phyloP scores from a whole-genome alignment of 2,888 invertebrate genomes.

The Timema cristinae region DNA sequence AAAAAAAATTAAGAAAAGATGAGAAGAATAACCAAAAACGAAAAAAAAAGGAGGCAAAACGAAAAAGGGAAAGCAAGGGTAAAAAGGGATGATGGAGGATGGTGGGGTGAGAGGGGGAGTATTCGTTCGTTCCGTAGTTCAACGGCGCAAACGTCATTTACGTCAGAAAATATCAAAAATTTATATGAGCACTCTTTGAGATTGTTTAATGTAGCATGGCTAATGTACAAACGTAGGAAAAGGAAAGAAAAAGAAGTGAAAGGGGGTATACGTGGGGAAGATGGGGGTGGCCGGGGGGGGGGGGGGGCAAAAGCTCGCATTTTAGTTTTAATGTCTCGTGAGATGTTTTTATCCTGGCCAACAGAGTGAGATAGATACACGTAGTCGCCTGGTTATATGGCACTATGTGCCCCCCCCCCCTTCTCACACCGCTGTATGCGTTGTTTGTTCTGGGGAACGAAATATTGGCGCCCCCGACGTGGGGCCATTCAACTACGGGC shows the following conservation, averaged over 20 bases:
- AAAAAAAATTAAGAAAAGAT: too few relatives aligned
- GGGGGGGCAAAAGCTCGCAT: constrained; percentile 7
- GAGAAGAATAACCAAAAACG: too few relatives aligned
- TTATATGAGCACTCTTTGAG: constrained; percentile 29
- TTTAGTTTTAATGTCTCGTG: constrained; percentile 16
- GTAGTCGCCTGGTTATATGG: too few relatives aligned
- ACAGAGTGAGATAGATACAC: too few relatives aligned
- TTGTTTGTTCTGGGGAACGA: constrained; percentile 11
- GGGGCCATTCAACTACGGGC: not conserved
- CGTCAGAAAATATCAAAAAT: constrained; percentile 33
- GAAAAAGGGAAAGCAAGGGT: too few relatives aligned
- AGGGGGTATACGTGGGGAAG: constrained; percentile 3
- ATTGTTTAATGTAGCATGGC: constrained; percentile 32
- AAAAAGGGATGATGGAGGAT: too few relatives aligned
- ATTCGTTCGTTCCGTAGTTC: not conserved
- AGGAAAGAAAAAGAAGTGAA: constrained; percentile 14
- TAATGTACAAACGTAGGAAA: constrained; percentile 20
- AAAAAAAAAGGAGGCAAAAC: too few relatives aligned
- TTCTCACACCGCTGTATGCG: not conserved
- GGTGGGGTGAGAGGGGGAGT: too few relatives aligned
- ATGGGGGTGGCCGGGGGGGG: not conserved
- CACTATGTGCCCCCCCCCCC: constrained; percentile 2
- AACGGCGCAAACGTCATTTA: constrained; percentile 24
- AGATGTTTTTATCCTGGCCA: not conserved
- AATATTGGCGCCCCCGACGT: constrained; percentile 12